Evolutionary conservation across 2,113 vertebrate genomes (phyloP).

Genomic region (Peromyscus polionotus): DNA sequence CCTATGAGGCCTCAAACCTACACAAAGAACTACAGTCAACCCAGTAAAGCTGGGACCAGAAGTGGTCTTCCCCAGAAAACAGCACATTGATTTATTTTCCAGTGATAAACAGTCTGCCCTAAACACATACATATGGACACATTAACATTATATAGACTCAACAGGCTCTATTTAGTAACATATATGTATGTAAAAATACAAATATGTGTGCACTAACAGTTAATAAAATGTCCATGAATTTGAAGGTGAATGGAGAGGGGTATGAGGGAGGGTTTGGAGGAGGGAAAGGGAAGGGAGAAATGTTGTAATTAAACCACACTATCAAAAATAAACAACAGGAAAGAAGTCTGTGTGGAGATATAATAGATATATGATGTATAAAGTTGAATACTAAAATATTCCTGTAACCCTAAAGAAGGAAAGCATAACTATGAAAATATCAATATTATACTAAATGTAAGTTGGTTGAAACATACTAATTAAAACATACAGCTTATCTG

Average conservation of each 20-base stretch:
- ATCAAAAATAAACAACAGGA: background rate
- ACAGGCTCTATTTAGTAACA: background rate
- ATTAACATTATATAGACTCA: background rate
- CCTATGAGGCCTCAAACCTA: background rate
- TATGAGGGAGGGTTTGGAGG: background rate
- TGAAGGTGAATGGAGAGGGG: background rate
- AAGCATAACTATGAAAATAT: background rate
- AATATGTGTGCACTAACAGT: background rate
- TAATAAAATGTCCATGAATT: background rate
- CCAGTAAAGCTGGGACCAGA: background rate
- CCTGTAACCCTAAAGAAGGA: background rate
- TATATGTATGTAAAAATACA: background rate
- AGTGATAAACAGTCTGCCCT: background rate
- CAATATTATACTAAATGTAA: slow-evolving; percentile 29
- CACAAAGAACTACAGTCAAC: background rate
- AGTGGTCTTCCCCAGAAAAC: background rate
- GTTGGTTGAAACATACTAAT: background rate
- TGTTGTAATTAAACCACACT: background rate
- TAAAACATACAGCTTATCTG: background rate
- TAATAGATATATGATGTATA: background rate
- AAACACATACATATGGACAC: background rate
- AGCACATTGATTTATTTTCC: background rate
- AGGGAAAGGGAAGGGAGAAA: background rate
- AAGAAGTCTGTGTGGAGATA: background rate
- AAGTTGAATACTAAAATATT: slow-evolving; percentile 21